Evolutionary conservation across 2,113 vertebrate genomes (phyloP).

Genomic region (Urocolius indicus): DNA sequence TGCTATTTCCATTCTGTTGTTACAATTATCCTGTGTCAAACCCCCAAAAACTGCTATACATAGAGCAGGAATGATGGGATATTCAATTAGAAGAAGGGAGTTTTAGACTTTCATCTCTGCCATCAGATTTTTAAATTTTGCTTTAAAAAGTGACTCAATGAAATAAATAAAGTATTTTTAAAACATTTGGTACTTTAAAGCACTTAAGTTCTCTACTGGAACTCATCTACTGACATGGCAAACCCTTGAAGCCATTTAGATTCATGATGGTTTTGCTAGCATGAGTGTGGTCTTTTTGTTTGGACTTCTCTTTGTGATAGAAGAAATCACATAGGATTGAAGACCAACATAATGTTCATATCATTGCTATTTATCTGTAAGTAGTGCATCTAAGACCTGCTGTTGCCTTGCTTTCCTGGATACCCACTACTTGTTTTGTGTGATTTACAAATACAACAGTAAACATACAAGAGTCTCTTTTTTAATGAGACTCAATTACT

Average conservation of each 20-base stretch:
- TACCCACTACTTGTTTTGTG: background rate
- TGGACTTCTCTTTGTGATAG: background rate
- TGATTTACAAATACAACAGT: background rate
- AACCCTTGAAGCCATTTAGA: background rate
- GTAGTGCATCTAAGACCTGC: background rate
- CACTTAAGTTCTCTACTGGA: background rate
- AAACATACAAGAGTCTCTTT: background rate
- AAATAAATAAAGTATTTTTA: background rate
- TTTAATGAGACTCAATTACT: background rate
- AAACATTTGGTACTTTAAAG: background rate
- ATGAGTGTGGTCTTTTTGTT: accelerated
- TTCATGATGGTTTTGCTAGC: background rate
- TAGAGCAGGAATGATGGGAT: background rate
- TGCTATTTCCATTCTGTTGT: background rate
- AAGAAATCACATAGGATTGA: background rate
- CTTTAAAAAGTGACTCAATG: background rate
- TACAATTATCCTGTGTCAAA: background rate
- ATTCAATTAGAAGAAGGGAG: background rate
- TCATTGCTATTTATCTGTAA: background rate
- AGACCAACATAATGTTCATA: background rate
- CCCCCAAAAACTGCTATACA: accelerated
- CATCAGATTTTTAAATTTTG: background rate
- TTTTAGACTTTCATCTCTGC: background rate
- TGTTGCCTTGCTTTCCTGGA: background rate
- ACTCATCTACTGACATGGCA: background rate